Percentiles rank a stretch among this genome's conserved stretches.
phyloP scores from a whole-genome alignment of 2,113 vertebrate genomes.

The Dasypus novemcinctus region DNA sequence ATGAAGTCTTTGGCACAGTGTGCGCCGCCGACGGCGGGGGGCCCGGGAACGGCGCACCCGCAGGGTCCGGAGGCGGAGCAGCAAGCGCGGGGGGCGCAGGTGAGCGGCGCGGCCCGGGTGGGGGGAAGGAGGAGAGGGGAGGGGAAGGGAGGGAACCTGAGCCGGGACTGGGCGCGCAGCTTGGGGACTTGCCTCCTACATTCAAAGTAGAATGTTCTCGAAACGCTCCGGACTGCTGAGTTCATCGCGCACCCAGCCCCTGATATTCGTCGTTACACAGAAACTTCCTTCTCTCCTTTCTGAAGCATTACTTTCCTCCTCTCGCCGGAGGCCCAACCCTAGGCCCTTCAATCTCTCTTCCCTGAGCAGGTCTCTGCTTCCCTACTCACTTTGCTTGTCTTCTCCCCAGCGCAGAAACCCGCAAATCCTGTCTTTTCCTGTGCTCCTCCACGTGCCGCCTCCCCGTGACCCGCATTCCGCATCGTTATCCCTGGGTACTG shows the following conservation, averaged over 20 bases:
- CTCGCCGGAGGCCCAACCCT: neutral
- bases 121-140: too few relatives aligned
- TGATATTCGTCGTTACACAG: neutral
- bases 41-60: slow-evolving; percentile 69
- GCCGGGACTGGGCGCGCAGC: neutral
- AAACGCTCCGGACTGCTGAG: neutral
- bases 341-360: neutral
- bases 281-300: neutral
- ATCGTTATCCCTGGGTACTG: too few relatives aligned
- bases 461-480: neutral
- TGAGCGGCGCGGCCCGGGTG: neutral
- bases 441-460: fast-evolving
- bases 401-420: neutral
- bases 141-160: neutral
- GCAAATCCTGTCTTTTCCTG: neutral
- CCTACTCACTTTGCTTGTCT: neutral
- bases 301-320: neutral
- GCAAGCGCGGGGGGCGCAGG: slow-evolving; percentile 71
- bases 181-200: neutral
- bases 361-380: neutral
- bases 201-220: neutral
- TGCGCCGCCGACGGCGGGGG: slow-evolving; percentile 87
- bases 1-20: slow-evolving; percentile 93
- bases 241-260: neutral
- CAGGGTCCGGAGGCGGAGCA: slow-evolving; percentile 76